phyloP scores from a whole-genome alignment of 2,888 invertebrate species.

The Liodrosophila aerea region DNA sequence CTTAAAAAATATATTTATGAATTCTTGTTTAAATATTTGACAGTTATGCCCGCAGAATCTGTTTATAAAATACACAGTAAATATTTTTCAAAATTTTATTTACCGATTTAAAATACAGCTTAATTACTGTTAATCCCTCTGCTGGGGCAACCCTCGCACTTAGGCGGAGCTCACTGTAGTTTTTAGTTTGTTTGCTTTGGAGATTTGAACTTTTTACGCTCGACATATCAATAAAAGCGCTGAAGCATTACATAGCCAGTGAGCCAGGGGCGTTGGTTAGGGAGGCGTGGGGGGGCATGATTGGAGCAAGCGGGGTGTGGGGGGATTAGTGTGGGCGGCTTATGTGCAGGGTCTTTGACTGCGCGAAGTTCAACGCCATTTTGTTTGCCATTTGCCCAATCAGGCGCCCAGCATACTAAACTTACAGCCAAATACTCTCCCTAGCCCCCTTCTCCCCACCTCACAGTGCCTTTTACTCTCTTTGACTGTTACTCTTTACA shows the following conservation, averaged over 20 bases:
- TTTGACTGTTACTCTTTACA: background rate
- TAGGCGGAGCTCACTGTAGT: constrained; percentile 7
- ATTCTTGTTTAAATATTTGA: no score
- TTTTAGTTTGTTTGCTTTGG: constrained; percentile 41
- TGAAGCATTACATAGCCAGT: constrained; percentile 30
- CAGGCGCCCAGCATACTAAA: constrained; percentile 38
- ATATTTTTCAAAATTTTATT: no score
- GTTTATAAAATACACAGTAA: no score
- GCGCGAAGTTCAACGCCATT: constrained; percentile 62
- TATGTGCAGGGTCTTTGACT: constrained; percentile 46
- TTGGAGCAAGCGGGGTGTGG: background rate
- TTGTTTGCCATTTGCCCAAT: constrained; percentile 57
- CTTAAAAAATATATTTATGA: no score
- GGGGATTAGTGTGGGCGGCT: constrained; percentile 7
- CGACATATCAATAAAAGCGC: constrained; percentile 58
- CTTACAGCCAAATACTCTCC: constrained; percentile 18
- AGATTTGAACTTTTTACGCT: constrained; percentile 58
- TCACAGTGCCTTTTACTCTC: constrained; percentile 1
- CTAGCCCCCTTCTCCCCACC: background rate
- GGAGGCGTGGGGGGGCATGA: constrained; percentile 3
- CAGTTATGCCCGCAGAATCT: no score
- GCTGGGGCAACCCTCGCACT: background rate
- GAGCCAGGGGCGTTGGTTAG: background rate
- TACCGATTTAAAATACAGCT: no score
- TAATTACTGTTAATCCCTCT: no score